phyloP scores from a whole-genome alignment of 2,797 vertebrate genomes.

The Anguilla marmorata region DNA sequence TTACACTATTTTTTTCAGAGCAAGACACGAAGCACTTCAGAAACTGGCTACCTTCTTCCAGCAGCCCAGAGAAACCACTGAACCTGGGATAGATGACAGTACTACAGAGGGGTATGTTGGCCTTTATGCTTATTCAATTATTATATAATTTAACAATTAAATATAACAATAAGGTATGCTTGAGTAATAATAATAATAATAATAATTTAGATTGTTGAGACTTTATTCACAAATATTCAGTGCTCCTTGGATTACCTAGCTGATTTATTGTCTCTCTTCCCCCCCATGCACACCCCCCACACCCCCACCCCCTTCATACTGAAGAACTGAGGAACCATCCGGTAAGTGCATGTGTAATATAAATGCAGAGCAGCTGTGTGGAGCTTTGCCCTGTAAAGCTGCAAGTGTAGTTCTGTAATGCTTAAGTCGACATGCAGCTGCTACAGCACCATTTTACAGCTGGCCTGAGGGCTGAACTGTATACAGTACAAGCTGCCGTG shows the following conservation, averaged over 20 bases:
- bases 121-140: not conserved
- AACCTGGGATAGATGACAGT: conserved; percentile 30
- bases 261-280: conserved; percentile 16
- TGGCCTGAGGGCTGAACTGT: not conserved
- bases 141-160: not conserved
- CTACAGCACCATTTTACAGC: not conserved
- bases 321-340: conserved; percentile 40
- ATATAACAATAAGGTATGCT: not conserved
- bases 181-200: not conserved
- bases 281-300: not conserved
- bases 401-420: not conserved
- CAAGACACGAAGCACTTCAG: conserved; percentile 70
- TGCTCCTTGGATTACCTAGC: not conserved
- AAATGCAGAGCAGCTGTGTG: not conserved
- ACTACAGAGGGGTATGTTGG: conserved; percentile 38
- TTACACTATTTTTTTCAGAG: conserved; percentile 46
- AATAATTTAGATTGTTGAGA: not conserved
- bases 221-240: not conserved
- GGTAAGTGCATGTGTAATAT: conserved; percentile 53
- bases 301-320: not conserved
- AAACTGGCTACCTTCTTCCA: conserved; percentile 74
- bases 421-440: not conserved
- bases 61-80: conserved; percentile 43
- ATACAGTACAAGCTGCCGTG: not conserved
- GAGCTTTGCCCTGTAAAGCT: not conserved